Evolutionary conservation across 2,113 vertebrate species (phyloP).

Genomic region (Zosterops lateralis): DNA sequence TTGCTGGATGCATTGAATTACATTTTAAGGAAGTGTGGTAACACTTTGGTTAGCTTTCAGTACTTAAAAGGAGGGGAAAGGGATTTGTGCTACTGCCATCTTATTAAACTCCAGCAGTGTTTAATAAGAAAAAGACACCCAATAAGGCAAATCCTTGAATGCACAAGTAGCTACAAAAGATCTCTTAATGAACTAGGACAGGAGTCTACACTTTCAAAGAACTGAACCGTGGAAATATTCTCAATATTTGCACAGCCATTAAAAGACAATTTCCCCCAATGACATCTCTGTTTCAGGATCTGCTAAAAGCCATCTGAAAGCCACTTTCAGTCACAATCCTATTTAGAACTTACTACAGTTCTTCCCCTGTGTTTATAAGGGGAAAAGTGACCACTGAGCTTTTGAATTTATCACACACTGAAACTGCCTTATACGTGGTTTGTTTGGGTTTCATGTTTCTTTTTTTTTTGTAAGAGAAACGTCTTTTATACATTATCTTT

Average conservation of each 20-base stretch:
- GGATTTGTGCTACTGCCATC: constrained; percentile 36
- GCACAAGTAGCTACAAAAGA: constrained; percentile 17
- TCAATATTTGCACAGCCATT: constrained; percentile 34
- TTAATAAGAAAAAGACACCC: constrained; percentile 53
- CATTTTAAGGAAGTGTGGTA: constrained; percentile 16
- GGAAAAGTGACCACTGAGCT: constrained; percentile 18
- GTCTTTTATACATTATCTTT: constrained; percentile 68
- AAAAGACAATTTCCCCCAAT: constrained; percentile 20
- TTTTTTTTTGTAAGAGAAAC: constrained; percentile 59
- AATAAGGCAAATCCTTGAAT: constrained; percentile 54
- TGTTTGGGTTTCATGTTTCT: constrained; percentile 45
- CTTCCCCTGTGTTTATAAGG: neutral
- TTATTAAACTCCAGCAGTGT: constrained; percentile 39
- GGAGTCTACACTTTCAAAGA: constrained; percentile 17
- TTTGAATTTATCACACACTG: constrained; percentile 32
- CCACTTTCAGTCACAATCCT: constrained; percentile 35
- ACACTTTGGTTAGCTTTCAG: constrained; percentile 40
- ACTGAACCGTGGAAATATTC: neutral
- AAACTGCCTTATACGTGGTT: constrained; percentile 57
- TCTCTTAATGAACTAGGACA: constrained; percentile 16
- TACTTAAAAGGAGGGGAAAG: constrained; percentile 3
- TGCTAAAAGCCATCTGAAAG: constrained; percentile 52
- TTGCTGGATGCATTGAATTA: constrained; percentile 33
- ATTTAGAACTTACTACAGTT: neutral
- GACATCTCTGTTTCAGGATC: constrained; percentile 26